Percentiles rank a stretch among this genome's conserved stretches.
phyloP scores from a whole-genome alignment of 2,113 vertebrate species.

The Apistogramma diplotaenia region DNA sequence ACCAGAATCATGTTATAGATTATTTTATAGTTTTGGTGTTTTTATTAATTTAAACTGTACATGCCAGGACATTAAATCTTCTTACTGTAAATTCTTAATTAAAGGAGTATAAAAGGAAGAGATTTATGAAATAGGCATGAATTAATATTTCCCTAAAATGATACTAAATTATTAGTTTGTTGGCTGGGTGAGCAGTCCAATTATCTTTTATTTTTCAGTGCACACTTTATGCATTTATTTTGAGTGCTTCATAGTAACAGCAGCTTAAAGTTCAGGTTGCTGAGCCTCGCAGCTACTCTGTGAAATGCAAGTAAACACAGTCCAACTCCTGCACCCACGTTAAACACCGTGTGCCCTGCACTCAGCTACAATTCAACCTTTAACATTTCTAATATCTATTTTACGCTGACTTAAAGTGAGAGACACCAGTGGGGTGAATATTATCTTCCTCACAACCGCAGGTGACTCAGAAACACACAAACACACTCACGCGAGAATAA shows the following conservation, averaged over 20 bases:
- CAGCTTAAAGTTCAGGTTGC: not conserved
- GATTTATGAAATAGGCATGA: not conserved
- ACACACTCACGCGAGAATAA: slow-evolving; percentile 49
- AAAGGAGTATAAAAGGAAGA: not conserved
- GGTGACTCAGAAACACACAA: slow-evolving; percentile 63
- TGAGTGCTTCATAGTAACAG: not conserved
- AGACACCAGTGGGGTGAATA: slow-evolving; percentile 37
- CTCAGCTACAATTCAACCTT: not conserved
- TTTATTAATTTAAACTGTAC: not conserved
- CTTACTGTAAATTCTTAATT: not conserved
- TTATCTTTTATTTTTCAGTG: not conserved
- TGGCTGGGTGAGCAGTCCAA: not conserved
- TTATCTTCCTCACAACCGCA: slow-evolving; percentile 54
- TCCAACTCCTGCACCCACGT: not conserved
- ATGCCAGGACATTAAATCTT: not conserved
- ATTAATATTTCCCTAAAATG: not conserved
- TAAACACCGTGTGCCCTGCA: not conserved
- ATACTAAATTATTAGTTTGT: not conserved
- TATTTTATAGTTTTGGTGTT: not conserved
- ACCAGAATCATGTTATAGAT: not conserved
- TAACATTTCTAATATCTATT: slow-evolving; percentile 33
- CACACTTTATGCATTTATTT: not conserved
- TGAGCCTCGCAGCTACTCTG: not conserved
- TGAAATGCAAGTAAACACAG: not conserved
- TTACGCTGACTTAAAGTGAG: slow-evolving; percentile 51